phyloP scores from a whole-genome alignment of 1,140 invertebrate genomes.

The Chrysopa pallens region DNA sequence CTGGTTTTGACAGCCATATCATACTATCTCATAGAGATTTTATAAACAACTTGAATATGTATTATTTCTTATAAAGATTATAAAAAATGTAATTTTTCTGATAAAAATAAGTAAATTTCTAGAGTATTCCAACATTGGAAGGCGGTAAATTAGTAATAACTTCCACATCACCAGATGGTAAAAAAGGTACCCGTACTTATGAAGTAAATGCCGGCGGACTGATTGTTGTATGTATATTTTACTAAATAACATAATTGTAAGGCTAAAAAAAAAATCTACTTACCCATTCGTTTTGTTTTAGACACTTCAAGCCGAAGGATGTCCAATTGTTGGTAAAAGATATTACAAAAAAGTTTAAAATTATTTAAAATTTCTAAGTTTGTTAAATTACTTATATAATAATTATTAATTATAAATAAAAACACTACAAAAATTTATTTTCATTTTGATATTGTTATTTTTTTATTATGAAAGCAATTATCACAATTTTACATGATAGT shows the following conservation, averaged over 20 bases:
- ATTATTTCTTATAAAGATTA: too few relatives aligned
- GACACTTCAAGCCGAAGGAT: conserved; percentile 12
- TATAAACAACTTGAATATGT: too few relatives aligned
- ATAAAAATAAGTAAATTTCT: conserved; percentile 28
- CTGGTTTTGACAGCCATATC: too few relatives aligned
- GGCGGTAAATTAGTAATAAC: conserved; percentile 30
- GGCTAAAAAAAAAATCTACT: background rate
- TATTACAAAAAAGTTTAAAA: conserved; percentile 10
- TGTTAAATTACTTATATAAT: background rate
- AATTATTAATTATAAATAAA: background rate
- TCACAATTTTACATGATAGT: background rate
- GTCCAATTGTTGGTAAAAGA: conserved; percentile 12
- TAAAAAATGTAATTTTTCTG: conserved; percentile 29
- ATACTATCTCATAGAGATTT: too few relatives aligned
- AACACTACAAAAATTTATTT: background rate
- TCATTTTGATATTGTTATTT: background rate
- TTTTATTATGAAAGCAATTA: background rate
- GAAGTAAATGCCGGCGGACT: conserved; percentile 32
- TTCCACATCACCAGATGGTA: conserved; percentile 27
- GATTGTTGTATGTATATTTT: conserved; percentile 28
- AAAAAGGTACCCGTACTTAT: conserved; percentile 30
- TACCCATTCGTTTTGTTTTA: conserved; percentile 2
- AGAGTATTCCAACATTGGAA: conserved; percentile 31
- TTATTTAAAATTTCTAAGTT: background rate
- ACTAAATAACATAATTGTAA: background rate